Evolutionary conservation across 2,888 invertebrate genomes (phyloP), one percentile per base, ranked within the genome.

Genomic region (Balanococcus diminutus): DNA sequence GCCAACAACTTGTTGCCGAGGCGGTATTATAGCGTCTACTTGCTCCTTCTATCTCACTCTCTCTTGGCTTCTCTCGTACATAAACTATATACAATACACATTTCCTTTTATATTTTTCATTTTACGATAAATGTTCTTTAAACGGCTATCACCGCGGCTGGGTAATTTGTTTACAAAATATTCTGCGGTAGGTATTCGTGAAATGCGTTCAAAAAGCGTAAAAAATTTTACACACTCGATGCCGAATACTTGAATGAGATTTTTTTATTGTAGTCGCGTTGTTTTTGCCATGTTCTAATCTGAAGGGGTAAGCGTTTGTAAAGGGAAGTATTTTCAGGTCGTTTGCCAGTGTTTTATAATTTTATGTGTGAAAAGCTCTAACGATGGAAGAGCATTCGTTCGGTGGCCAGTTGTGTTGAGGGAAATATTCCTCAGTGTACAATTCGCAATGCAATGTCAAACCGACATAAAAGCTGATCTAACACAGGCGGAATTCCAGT

Each of bases 101-200:
- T 79, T 79, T 36, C 32, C 75, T 79, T 79, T 79, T 79, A 36
- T 79, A 79, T 36, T 79, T 79, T 79, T 79, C 36, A 79, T 79
- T 79, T 79, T 36, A 79, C 75, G 75, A 79, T 79, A 79, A 79
- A 79, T 36, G 75, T 79, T 79, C 36, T 36, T 79, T 79, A 79
- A 79, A 79, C 19, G 36, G 67, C 67, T 36, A 79, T 79, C 36
- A 31, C 19, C 36, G 56, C 9, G 1, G 56, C 22, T 11, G 16
- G n/a, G 75, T 79, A 79, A 79, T 79, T 79, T 79, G 75, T 79
- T 79, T 36, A 67, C 16, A 25, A 79, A 79, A 79, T 79, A 36
- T 36, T 79, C 75, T 22, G 75, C 28, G 75, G 67, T 67, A 67
- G 75, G 67, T 67, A 67, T 67, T 67, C 28, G 67, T 67, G 28